Evolutionary conservation across 1,140 invertebrate species (phyloP).

Genomic region (Nasonia longicornis): DNA sequence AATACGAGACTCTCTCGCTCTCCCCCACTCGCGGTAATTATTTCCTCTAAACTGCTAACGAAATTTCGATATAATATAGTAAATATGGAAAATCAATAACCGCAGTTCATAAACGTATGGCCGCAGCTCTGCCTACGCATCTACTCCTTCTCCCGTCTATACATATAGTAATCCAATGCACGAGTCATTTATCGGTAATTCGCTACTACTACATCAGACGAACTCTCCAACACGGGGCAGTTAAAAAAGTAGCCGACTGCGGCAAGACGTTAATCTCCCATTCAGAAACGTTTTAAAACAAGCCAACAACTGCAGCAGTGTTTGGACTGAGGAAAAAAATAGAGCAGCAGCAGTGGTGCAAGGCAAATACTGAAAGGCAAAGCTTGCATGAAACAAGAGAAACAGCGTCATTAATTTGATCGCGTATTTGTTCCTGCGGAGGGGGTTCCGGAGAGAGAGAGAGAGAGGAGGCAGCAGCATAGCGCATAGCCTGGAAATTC

Average conservation of each 20-base stretch:
- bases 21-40: background rate
- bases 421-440: background rate
- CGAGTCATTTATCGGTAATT: background rate
- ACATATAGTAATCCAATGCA: background rate
- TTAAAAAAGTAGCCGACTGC: too few relatives aligned
- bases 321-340: background rate
- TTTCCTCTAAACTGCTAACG: constrained; percentile 18
- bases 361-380: background rate
- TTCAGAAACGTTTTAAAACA: too few relatives aligned
- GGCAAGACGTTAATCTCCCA: too few relatives aligned
- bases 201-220: background rate
- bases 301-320: too few relatives aligned
- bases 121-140: background rate
- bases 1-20: background rate
- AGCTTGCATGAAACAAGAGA: constrained; percentile 1
- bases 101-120: background rate
- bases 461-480: too few relatives aligned
- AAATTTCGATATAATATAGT: constrained; percentile 6
- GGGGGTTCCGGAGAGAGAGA: background rate
- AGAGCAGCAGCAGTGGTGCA: background rate
- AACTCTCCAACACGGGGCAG: background rate
- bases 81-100: constrained; percentile 25
- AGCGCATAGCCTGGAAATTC: background rate
- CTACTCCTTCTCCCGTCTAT: background rate
- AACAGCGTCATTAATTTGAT: constrained; percentile 5